Base-by-base conservation (phyloP, 2,113 vertebrate species). In the Anoura caudifer region DNA sequence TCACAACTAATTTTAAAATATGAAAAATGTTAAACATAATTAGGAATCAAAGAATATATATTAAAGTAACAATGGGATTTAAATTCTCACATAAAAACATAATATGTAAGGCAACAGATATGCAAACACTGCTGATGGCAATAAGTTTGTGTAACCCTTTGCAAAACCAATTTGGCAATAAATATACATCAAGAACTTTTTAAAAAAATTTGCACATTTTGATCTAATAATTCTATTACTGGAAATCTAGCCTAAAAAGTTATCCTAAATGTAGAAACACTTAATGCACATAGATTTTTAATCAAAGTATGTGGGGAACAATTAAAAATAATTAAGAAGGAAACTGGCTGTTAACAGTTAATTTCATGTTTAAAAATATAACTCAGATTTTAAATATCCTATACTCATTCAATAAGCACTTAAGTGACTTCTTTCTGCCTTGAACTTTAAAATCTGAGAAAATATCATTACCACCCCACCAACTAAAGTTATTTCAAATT, bases 401-500 rank as follows among this genome's bases (percentile, higher is more conserved):
- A 9, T 36, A 69, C 5, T 56, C n/a, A 96, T 50, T 73, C 45
- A 91, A 79, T 28, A 91, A 45, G 6, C 54, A 86, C 22, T 70
- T 7, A 76, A 61, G 2, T 61, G 43, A 70, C 15, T 63, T 73
- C 41, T 79, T 73, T 81, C 43, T 61, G 10, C 52, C 1, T 17
- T 91, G 19, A 79, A 87, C 72, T 90, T 90, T 65, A 82, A 83
- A 83, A 87, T 90, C 28, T 73, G 38, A 90, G 56, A 87, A 83
- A 82, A 94, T 52, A 14, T 76, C 36, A 92, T 38, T 77, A 81
- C 2, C 24, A 65, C 3, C 80, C 9, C 8, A 85, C 17, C 75
- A 95, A 94, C 92, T 52, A 89, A 85, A 96, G 84, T 87, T 75
- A 95, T 38, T 70, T 77, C 52, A 82, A 63, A 93, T 83, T 91